Base-by-base conservation (phyloP, 2,888 invertebrate genomes). In the Drosophila niveifrons region DNA sequence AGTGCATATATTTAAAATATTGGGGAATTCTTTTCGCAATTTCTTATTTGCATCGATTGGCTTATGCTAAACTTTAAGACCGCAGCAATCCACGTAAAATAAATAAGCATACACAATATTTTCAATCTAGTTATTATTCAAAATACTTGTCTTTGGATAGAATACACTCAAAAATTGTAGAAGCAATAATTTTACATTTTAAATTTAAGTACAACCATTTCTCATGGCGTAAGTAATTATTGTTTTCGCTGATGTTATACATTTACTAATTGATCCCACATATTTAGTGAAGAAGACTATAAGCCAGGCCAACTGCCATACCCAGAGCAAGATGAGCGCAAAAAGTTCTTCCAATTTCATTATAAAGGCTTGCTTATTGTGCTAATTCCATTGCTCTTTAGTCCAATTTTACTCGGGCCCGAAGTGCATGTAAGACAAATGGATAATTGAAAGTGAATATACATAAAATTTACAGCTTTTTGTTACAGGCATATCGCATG, bases 361-460 rank as follows among this genome's bases (percentile, higher is more conserved):
- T 85, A 80, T 15, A 85, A 88, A 43, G 85, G 85, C 1, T 15
- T 68, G 1, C 52, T 88, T 0, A 13, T 86, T 0, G 0, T 80
- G 1, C 1, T 77, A 0, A 61, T 88, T 43, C 85, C 85, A 0
- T 0, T 88, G 0, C 0, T 74, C 6, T 67, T 66, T 4, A 23
- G 15, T 0, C 86, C 80, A 0, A 51, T 85, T 34, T 41, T 82
- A 4, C 3, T 74, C 0, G 66, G 64, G 1, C 6, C 18, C 0
- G 62, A 72, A 2, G 3, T 65, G 0, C 0, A 62, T 43, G 84
- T 84, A 63, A 69, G 71, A 10, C 31, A 10, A 31, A 10, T 10
- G 10, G 10, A 10, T 10, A 10, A 10, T 2, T 31, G 0, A 31
- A 31, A 10, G 2, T 10, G 31, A 4, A 31, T 10, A 8, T 10